Base-by-base conservation (phyloP, 2,797 vertebrate species). In the Galaxias olidus region DNA sequence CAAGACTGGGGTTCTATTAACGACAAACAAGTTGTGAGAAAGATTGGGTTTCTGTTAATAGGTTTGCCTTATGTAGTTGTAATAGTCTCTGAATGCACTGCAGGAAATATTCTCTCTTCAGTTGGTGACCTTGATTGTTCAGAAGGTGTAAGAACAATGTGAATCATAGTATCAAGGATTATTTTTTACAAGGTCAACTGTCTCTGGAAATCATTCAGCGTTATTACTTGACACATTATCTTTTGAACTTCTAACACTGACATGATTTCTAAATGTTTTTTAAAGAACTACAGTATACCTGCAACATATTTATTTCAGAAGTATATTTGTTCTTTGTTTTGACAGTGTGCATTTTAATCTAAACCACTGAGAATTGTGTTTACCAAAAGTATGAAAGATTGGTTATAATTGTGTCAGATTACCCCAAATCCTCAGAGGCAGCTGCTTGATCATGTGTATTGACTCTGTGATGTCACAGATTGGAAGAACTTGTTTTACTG, bases 1-100 rank as follows among this genome's bases (percentile, higher is more conserved):
- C 93, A 93, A 91, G 84, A 87, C 79, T 72, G 77, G 73, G 69
- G 75, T 80, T 76, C 74, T 71, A 47, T 44, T 40, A 47, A 45
- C 19, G 61, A 30, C 43, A 62, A 65, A 71, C 60, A 55, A 12
- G 67, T 65, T 4, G n/a, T 59, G 50, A 62, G 78, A 46, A 61
- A 59, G 67, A 68, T 60, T 19, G 73, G 66, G 71, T 40, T 61
- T 64, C 63, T 18, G 61, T 45, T 72, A 61, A 67, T 59, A 9
- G 3, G 58, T 53, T 44, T 63, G 64, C 15, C 20, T 51, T 55
- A 48, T n/a, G 20, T 61, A 72, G 75, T 57, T 52, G 70, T 47
- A 17, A 68, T 55, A 44, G 66, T 30, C 2, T 73, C 72, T 71
- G 54, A 8, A 66, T 10, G 65, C 53, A 66, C 65, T 18, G 66